Base-by-base conservation (phyloP, 2,888 invertebrate species). In the Chirona hameri region DNA sequence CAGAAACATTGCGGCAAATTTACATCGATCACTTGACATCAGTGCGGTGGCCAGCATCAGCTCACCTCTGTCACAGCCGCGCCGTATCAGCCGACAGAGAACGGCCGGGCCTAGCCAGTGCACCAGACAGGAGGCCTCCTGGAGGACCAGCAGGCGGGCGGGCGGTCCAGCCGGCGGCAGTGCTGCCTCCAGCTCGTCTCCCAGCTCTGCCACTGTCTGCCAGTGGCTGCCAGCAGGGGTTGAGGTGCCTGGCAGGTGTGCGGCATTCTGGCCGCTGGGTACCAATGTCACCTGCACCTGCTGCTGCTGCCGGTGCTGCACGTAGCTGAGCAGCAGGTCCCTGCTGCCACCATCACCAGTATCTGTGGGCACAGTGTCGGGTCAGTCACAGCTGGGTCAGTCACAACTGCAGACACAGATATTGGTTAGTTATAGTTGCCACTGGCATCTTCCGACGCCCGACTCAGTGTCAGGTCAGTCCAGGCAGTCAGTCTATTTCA, bases 221-320 rank as follows among this genome's bases (percentile, higher is more conserved):
- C 76, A 76, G 39, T 52, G 39, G 46, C 39, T 21, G 39, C 1
- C 46, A 76, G 76, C 39, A 46, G 46, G 7, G 39, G 39, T 9
- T 24, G 46, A 52, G 52, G 52, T 52, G 46, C 24, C 76, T 3
- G 76, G 76, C 76, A 76, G 76, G 39, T 76, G 5, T 0, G 1
- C 31, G 0, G 76, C 39, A 31, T 1, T 15, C 76, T 76, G 39
- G 21, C 76, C 31, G 24, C 76, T 46, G 15, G 76, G 46, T 21
- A 76, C 76, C 21, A 39, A 21, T 9, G 39, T 76, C 21, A 46
- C 76, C 10, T 24, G 18, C 39, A 46, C 46, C 76, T 76, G 76
- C 76, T 76, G 76, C 76, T 76, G 76, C 39, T 39, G 76, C 21
- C 76, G 76, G 24, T 76, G 21, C 76, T 39, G 76, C 10, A 76